Evolutionary conservation across 2,888 invertebrate genomes (phyloP).

Genomic region (Cyclophora albipunctata): DNA sequence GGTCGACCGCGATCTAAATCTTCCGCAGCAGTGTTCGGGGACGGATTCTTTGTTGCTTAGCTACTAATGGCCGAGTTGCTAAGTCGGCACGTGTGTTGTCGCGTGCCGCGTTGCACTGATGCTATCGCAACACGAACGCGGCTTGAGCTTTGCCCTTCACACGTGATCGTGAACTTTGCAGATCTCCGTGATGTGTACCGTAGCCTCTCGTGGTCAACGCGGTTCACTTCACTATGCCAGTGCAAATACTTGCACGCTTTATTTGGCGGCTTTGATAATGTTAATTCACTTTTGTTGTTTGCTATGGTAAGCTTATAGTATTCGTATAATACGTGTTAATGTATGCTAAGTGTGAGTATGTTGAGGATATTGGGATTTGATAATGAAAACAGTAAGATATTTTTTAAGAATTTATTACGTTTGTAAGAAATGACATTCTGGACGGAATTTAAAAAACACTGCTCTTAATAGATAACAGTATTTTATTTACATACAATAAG

Average conservation of each 20-base stretch:
- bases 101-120: conserved; percentile 63
- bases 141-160: conserved; percentile 69
- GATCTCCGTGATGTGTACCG: conserved; percentile 59
- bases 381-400: conserved; percentile 12
- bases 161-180: conserved; percentile 59
- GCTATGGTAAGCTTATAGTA: too few species aligned
- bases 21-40: conserved; percentile 26
- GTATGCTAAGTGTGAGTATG: background rate
- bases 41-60: conserved; percentile 33
- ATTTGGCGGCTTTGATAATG: background rate
- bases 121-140: conserved; percentile 62
- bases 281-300: too few species aligned
- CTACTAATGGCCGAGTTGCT: conserved; percentile 38
- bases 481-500: conserved; percentile 36
- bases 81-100: conserved; percentile 53
- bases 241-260: conserved; percentile 13
- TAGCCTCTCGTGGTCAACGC: conserved; percentile 25
- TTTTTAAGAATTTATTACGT: conserved; percentile 15
- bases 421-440: conserved; percentile 64
- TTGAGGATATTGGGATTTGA: conserved; percentile 7
- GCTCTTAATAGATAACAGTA: conserved; percentile 27
- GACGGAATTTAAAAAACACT: conserved; percentile 38
- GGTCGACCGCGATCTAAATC: conserved; percentile 28
- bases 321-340: too few species aligned
- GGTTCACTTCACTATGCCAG: conserved; percentile 16